Percentiles rank a stretch among this genome's conserved stretches.
phyloP scores from a whole-genome alignment of 2,888 invertebrate genomes.

The Ichneumoninae sp. region DNA sequence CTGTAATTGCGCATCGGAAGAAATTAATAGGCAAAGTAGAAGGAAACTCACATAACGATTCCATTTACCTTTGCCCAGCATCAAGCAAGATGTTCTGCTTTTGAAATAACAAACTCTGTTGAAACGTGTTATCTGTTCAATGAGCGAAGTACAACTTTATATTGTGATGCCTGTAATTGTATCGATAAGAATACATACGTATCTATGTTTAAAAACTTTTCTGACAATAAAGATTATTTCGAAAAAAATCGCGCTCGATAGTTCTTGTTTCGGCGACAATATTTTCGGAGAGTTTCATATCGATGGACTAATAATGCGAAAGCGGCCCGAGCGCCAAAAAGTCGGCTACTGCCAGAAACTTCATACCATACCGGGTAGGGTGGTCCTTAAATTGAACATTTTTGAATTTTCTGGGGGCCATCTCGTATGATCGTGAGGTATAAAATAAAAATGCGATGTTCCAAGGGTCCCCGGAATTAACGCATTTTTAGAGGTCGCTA shows the following conservation, averaged over 20 bases:
- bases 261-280: too few species aligned
- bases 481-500: too few species aligned
- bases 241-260: not conserved
- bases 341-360: too few species aligned
- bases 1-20: not conserved
- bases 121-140: slow-evolving; percentile 6
- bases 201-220: slow-evolving; percentile 47
- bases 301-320: too few species aligned
- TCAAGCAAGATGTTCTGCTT: not conserved
- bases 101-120: slow-evolving; percentile 14
- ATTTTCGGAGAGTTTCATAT: too few species aligned
- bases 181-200: slow-evolving; percentile 22
- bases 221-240: slow-evolving; percentile 59
- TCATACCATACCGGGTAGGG: too few species aligned
- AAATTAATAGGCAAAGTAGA: slow-evolving; percentile 11
- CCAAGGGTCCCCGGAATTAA: too few species aligned
- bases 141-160: slow-evolving; percentile 51
- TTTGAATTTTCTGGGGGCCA: too few species aligned
- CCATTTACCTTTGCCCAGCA: slow-evolving; percentile 59
- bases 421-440: too few species aligned
- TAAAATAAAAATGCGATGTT: too few species aligned
- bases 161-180: slow-evolving; percentile 54
- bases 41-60: slow-evolving; percentile 15
- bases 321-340: too few species aligned
- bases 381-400: too few species aligned